These are phyloP conservation scores for Creontiades dilutus DNA, from an alignment of 2,888 invertebrate genomes.

Conservation along the genomic window DNA sequence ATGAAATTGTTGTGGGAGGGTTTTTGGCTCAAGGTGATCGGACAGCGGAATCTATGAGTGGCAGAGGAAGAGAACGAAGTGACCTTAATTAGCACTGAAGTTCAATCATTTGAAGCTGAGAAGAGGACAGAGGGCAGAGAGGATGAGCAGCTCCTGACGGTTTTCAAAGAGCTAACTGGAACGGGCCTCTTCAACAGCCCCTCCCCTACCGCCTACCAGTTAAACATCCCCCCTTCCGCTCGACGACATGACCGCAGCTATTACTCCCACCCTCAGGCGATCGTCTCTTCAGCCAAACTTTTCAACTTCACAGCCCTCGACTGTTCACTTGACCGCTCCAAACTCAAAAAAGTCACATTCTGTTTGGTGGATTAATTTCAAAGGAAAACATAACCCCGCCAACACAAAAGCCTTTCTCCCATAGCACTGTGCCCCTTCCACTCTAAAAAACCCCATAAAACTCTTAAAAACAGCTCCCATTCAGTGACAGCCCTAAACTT, in stretches of 20 bases:
- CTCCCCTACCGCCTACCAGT: not conserved
- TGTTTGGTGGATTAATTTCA: slow-evolving; percentile 10
- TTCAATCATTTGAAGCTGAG: slow-evolving; percentile 2
- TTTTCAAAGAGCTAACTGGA: slow-evolving; percentile 24
- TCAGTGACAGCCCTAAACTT: not conserved
- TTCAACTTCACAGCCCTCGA: not conserved
- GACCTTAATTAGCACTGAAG: slow-evolving; percentile 9
- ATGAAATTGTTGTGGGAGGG: not conserved
- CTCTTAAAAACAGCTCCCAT: not conserved
- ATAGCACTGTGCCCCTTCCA: not conserved
- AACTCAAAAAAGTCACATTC: slow-evolving; percentile 13
- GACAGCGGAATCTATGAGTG: not conserved
- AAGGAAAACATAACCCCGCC: not conserved
- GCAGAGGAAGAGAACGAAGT: not conserved
- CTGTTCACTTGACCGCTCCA: not conserved
- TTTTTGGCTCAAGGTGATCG: not conserved
- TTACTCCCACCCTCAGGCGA: slow-evolving; percentile 13
- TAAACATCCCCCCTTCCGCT: not conserved
- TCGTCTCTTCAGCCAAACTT: not conserved
- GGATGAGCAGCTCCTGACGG: not conserved
- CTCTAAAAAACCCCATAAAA: not conserved
- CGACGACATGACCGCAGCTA: not conserved
- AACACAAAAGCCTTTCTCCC: not conserved
- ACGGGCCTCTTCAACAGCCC: not conserved
- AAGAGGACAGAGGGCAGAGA: not conserved